Evolutionary conservation across 2,113 vertebrate genomes (phyloP), one percentile per base, ranked within the genome.

Genomic region (Catharus minimus): DNA sequence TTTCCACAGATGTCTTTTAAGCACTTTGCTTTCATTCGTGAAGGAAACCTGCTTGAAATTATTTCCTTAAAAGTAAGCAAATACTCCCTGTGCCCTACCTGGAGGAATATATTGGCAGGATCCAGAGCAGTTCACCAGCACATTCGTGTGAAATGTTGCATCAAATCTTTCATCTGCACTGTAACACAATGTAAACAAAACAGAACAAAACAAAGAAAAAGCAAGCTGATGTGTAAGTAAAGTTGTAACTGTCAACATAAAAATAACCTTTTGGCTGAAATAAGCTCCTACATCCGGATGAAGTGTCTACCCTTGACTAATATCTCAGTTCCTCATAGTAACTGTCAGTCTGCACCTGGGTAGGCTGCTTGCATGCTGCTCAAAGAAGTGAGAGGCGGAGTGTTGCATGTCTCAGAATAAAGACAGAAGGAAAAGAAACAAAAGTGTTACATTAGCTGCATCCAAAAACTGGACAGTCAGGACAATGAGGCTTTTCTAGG

Each of bases 141-240:
- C 98, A 65, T 99, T 99, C 39, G 98, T 99, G 89, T 99, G 98
- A 96, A 99, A 99, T 7, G 98, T 99, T 4, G 98, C 98, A 90
- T 99, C 98, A 92, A 99, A 99, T 95, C 98, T 98, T 96, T 99
- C 98, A 86, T 99, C 98, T 9, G 98, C 98, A 94, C 98, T 99
- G 67, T 72, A 95, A 94, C n/a, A 79, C 11, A 95, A 27, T 77
- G 64, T 43, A 92, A 67, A 93, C 6, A 77, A 81, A 90, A 78
- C 5, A 82, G 78, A 68, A 83, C 1, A 88, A 80, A 90, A 74
- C 11, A 87, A 72, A 72, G 9, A 73, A 91, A 87, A 64, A 53
- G 8, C 20, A 75, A 82, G 52, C 7, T 82, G 33, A 84, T 32
- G 3, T 46, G 52, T 67, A 23, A 90, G 19, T 53, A 43, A 65